Percentiles rank a stretch among this genome's conserved stretches.
These are phyloP conservation scores for Sesia apiformis DNA, from an alignment of 2,888 invertebrate genomes.

Conservation along the genomic window DNA sequence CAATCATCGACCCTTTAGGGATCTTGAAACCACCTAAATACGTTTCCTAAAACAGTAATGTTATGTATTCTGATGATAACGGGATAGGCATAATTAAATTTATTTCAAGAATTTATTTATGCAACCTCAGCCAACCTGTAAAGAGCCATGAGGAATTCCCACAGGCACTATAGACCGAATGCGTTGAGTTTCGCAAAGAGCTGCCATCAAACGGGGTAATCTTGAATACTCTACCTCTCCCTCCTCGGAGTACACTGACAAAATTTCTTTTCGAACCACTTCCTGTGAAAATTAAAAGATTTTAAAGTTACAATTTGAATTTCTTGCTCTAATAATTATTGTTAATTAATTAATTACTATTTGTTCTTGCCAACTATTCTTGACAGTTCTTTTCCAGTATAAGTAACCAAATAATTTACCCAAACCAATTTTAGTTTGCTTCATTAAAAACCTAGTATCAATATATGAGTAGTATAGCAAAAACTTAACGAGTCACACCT, in stretches of 20 bases:
- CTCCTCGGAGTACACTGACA: constrained; percentile 57
- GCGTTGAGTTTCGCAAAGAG: constrained; percentile 85
- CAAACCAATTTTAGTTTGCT: no score
- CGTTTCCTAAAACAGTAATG: constrained; percentile 55
- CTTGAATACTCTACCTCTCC: constrained; percentile 70
- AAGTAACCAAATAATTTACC: no score
- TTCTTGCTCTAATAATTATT: no score
- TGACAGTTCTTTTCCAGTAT: no score
- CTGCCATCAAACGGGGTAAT: constrained; percentile 80
- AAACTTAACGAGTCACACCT: constrained; percentile 49
- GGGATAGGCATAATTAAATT: not conserved
- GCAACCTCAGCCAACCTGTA: constrained; percentile 30
- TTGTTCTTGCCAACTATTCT: no score
- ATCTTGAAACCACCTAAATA: constrained; percentile 77
- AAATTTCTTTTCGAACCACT: constrained; percentile 74
- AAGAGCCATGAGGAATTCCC: constrained; percentile 88
- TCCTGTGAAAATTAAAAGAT: constrained; percentile 52
- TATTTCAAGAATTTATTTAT: not conserved
- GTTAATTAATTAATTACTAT: no score
- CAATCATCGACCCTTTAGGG: constrained; percentile 81
- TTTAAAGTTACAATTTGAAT: no score
- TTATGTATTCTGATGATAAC: not conserved
- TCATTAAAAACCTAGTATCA: no score
- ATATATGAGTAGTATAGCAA: no score
- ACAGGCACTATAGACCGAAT: constrained; percentile 86